Percentiles rank a stretch among this genome's conserved stretches.
These are phyloP conservation scores for Diachrysia chrysitis DNA, from an alignment of 2,888 invertebrate genomes.

Conservation along the genomic window DNA sequence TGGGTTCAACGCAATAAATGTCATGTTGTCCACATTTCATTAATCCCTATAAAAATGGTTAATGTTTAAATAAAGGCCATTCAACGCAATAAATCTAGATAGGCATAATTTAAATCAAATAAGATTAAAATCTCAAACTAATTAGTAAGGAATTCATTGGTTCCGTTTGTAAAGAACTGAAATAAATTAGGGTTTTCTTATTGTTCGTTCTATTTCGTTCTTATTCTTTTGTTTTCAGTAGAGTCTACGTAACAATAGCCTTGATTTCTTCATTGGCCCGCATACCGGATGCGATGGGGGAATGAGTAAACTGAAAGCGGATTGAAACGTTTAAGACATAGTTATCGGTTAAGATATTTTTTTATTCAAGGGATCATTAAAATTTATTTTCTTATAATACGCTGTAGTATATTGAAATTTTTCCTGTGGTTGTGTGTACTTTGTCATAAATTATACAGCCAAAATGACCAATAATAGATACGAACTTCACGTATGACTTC, in stretches of 20 bases:
- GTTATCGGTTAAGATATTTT: not conserved
- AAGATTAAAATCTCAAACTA: conserved; percentile 51
- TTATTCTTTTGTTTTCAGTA: conserved; percentile 36
- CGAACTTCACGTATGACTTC: too few relatives aligned
- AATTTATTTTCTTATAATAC: too few relatives aligned
- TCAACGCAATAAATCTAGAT: too few relatives aligned
- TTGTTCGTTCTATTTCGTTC: conserved; percentile 27
- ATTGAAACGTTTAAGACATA: not conserved
- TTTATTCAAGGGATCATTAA: too few relatives aligned
- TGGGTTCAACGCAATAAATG: too few relatives aligned
- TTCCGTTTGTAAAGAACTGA: conserved; percentile 42
- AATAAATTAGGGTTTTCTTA: conserved; percentile 55
- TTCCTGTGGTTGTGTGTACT: too few relatives aligned
- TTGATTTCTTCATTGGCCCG: conserved; percentile 57
- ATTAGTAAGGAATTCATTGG: conserved; percentile 49
- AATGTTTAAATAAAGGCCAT: too few relatives aligned
- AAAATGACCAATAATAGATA: too few relatives aligned
- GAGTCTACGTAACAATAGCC: conserved; percentile 40
- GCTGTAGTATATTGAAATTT: too few relatives aligned
- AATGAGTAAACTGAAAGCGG: conserved; percentile 11
- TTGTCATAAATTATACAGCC: too few relatives aligned
- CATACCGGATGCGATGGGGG: conserved; percentile 28
- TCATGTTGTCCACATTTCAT: too few relatives aligned
- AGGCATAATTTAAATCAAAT: conserved; percentile 51
- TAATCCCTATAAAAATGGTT: too few relatives aligned